Evolutionary conservation across 2,113 vertebrate species (phyloP).

Genomic region (Mesocricetus auratus): DNA sequence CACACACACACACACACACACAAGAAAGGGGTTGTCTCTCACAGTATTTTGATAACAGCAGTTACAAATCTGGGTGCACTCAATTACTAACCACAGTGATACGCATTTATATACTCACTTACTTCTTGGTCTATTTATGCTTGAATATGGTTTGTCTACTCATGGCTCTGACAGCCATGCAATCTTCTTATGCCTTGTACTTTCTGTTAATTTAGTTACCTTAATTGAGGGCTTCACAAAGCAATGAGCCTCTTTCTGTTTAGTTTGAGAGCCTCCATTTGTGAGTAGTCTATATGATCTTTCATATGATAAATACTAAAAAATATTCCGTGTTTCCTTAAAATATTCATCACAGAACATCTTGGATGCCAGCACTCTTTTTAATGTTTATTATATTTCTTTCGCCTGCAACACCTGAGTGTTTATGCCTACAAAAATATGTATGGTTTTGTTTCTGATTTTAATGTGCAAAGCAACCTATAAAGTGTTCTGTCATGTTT

Average conservation of each 20-base stretch:
- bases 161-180: not conserved
- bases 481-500: not conserved
- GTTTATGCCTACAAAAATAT: slow-evolving; percentile 14
- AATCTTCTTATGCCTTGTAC: not conserved
- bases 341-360: slow-evolving; percentile 40
- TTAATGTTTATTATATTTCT: slow-evolving; percentile 33
- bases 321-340: slow-evolving; percentile 22
- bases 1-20: not conserved
- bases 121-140: not conserved
- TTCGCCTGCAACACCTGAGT: not conserved
- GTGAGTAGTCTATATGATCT: not conserved
- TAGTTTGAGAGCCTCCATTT: not conserved
- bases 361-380: slow-evolving; percentile 25
- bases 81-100: not conserved
- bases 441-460: not conserved
- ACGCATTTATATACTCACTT: not conserved
- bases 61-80: not conserved
- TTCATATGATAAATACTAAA: slow-evolving; percentile 58
- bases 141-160: not conserved
- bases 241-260: slow-evolving; percentile 15
- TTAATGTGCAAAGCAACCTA: not conserved
- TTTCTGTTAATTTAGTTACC: not conserved
- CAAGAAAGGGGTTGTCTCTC: not conserved
- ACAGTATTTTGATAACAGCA: not conserved
- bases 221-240: slow-evolving; percentile 52